Percentiles rank a stretch among this genome's conserved stretches.
These are phyloP conservation scores for Xiphophorus birchmanni DNA, from an alignment of 2,797 vertebrate species.

Conservation along the genomic window DNA sequence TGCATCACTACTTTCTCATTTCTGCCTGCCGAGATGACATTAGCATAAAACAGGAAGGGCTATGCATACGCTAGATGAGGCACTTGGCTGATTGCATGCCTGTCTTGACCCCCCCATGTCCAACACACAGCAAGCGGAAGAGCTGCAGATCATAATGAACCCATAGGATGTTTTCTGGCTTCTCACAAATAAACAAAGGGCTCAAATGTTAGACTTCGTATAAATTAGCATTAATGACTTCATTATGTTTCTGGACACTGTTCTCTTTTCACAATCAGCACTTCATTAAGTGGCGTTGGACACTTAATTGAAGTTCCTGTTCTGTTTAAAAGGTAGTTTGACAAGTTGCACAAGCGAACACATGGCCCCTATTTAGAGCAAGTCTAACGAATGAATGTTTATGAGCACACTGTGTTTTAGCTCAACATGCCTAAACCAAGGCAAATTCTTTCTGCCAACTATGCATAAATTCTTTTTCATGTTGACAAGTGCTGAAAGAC, in stretches of 20 bases:
- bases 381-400: slow-evolving; percentile 58
- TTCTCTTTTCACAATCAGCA: slow-evolving; percentile 68
- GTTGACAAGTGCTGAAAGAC: background rate
- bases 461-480: slow-evolving; percentile 15
- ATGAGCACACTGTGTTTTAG: slow-evolving; percentile 51
- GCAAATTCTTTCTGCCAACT: slow-evolving; percentile 24
- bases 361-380: slow-evolving; percentile 50
- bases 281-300: slow-evolving; percentile 75
- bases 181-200: slow-evolving; percentile 77
- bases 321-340: slow-evolving; percentile 72
- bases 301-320: slow-evolving; percentile 78
- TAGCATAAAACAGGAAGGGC: slow-evolving; percentile 69
- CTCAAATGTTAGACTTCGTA: slow-evolving; percentile 79
- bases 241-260: slow-evolving; percentile 72
- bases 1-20: slow-evolving; percentile 73
- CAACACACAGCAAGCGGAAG: slow-evolving; percentile 62
- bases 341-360: slow-evolving; percentile 65
- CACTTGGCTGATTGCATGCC: slow-evolving; percentile 67
- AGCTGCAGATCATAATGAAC: slow-evolving; percentile 72
- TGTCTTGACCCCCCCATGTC: slow-evolving; percentile 68
- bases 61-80: slow-evolving; percentile 56
- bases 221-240: slow-evolving; percentile 82
- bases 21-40: slow-evolving; percentile 73
- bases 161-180: slow-evolving; percentile 76
- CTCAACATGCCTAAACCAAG: slow-evolving; percentile 25